Evolutionary conservation across 2,888 invertebrate genomes (phyloP), one percentile per base, ranked within the genome.

Genomic region (Drosophila prostipennis): DNA sequence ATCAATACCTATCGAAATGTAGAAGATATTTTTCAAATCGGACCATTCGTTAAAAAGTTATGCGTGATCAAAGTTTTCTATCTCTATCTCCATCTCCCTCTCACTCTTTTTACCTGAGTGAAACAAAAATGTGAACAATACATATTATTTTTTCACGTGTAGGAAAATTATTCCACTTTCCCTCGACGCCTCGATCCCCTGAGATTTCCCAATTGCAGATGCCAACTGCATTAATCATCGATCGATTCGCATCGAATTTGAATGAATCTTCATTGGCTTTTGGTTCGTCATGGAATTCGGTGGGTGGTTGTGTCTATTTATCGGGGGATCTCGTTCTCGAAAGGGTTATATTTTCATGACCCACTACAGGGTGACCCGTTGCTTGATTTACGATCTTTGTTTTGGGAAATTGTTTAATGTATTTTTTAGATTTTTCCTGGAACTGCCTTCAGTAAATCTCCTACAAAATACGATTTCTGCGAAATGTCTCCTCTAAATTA

Each of bases 191-290:
- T 13, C 14, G 3, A 11, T 11, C 67, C 51, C 51, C 42, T 23
- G 77, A 85, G 86, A 87, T 85, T 87, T 88, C 80, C 78, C 84
- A 83, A 88, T 65, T 70, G 68, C 64, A 58, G 51, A 87, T 80
- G 79, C 85, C 87, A 68, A 59, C 46, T 46, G 87, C 59, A 80
- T 80, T 80, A 80, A 73, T 80, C 80, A 80, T 65, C 72, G 29
- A 53, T 13, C 13, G 29, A 1, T 11, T 16, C 64, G 52, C 37
- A 29, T 46, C 36, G 68, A 43, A 45, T 67, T 52, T 68, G 52
- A 65, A 65, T 65, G 64, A 65, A 68, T 65, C 68, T 65, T 68
- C 68, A 51, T 65, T 45, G 45, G 34, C 5, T 65, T 46, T 69
- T 65, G 68, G 69, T 34, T 65, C 65, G 65, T 65, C 65, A 65